Base-by-base conservation (phyloP, 2,113 vertebrate species). In the Pimephales promelas region DNA sequence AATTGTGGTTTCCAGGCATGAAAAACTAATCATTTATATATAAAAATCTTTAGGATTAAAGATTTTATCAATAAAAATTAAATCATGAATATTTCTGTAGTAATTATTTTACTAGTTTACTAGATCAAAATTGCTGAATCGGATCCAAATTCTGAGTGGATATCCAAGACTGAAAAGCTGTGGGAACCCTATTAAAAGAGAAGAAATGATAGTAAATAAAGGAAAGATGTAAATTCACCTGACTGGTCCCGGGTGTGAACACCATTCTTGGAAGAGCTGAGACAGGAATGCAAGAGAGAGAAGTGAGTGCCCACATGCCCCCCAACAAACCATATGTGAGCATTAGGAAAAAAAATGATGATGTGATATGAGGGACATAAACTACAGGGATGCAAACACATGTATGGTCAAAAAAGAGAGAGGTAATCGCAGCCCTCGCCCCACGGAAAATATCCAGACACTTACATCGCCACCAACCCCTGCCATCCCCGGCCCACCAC, bases 181-280 rank as follows among this genome's bases (percentile, higher is more conserved):
- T 64, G 79, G 28, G 28, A 62, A 52, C 28, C 20, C 26, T 40
- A 5, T 16, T 3, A 20, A 64, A 34, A 84, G 13, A 52, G 2
- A 34, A 18, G 61, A 7, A 45, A 57, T 71, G 10, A 45, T 26
- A 16, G 31, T 24, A 24, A 24, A 66, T 54, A 75, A 78, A 36
- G 9, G 4, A 80, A 83, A 31, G 11, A 7, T 40, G 40, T 20
- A 34, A 81, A 70, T 85, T 57, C 70, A 94, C 93, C 93, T 92
- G 89, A 85, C 84, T 88, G 79, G 88, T 79, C 40, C 14, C 4
- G 47, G 47, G 47, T 49, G 47, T 49, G 1, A 49, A 49, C 40
- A 76, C 57, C 85, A 85, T 86, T 52, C 49, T 45, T 36, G 88
- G 87, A 36, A 85, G 75, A 54, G 87, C 91, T 92, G 90, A 88